phyloP scores from a whole-genome alignment of 1,140 invertebrate species.

The Polypedilum pembai region DNA sequence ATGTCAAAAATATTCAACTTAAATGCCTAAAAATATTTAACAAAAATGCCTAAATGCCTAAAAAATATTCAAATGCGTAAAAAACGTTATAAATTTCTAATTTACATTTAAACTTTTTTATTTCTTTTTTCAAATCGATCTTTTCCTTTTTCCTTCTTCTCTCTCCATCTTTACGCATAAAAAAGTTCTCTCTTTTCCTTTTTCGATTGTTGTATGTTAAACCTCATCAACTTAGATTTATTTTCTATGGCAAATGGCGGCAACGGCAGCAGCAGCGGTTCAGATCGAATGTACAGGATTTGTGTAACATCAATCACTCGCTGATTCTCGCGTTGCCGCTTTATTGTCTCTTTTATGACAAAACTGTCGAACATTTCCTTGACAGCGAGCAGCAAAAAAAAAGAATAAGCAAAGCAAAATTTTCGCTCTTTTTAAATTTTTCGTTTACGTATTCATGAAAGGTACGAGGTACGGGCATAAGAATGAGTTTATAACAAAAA shows the following conservation, averaged over 20 bases:
- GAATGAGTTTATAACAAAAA: slow-evolving; percentile 23
- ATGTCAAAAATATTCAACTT: not conserved
- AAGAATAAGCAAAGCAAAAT: not conserved
- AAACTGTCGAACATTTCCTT: slow-evolving; percentile 4
- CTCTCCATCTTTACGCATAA: not conserved
- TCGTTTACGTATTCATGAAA: slow-evolving; percentile 24
- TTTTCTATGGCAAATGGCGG: not conserved
- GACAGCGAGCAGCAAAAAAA: too few species aligned
- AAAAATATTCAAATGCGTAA: not conserved
- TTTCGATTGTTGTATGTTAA: not conserved
- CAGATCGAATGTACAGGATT: not conserved
- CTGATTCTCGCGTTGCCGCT: not conserved
- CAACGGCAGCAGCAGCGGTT: not conserved
- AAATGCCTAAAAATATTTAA: not conserved
- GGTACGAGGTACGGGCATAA: not conserved
- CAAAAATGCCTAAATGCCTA: not conserved
- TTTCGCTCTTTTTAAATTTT: not conserved
- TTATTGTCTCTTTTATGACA: not conserved
- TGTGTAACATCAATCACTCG: not conserved
- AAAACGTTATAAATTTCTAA: too few species aligned
- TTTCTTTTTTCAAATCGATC: not conserved
- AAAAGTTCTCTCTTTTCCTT: not conserved
- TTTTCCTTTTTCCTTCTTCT: not conserved
- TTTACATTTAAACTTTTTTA: slow-evolving; percentile 5
- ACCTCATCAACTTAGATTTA: too few species aligned